phyloP scores from a whole-genome alignment of 2,888 invertebrate species.

The Troilus luridus region DNA sequence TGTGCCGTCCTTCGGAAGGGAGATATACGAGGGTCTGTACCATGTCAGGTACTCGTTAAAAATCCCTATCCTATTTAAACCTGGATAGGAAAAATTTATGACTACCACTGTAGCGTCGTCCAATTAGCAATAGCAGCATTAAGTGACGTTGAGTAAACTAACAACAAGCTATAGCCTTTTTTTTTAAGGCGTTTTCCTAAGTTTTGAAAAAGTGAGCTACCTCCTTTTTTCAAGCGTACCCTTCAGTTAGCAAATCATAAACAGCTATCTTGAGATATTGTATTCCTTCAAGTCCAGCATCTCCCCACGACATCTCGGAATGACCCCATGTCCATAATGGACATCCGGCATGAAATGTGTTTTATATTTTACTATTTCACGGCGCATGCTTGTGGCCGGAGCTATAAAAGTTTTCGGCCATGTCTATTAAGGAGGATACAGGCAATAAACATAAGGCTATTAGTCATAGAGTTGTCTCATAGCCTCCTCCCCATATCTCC shows the following conservation, averaged over 20 bases:
- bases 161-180: no score
- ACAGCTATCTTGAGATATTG: not conserved
- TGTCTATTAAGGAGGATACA: not conserved
- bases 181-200: no score
- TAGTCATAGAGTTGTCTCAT: not conserved
- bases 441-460: constrained; percentile 16
- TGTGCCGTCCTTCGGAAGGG: no score
- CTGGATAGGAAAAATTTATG: no score
- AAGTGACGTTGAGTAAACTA: no score
- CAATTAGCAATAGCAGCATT: no score
- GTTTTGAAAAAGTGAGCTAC: no score
- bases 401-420: constrained; percentile 9
- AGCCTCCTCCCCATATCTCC: not conserved
- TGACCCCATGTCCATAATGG: not conserved
- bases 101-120: no score
- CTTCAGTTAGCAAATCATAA: not conserved
- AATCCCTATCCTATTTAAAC: no score
- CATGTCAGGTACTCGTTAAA: no score
- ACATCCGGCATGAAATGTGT: not conserved
- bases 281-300: not conserved
- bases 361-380: constrained; percentile 11
- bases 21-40: no score
- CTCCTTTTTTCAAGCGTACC: no score
- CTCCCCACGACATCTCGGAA: not conserved
- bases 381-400: not conserved